Evolutionary conservation across 2,113 vertebrate species (phyloP), one percentile per base, ranked within the genome.

Genomic region (Stomatorhinus ivindoensis): DNA sequence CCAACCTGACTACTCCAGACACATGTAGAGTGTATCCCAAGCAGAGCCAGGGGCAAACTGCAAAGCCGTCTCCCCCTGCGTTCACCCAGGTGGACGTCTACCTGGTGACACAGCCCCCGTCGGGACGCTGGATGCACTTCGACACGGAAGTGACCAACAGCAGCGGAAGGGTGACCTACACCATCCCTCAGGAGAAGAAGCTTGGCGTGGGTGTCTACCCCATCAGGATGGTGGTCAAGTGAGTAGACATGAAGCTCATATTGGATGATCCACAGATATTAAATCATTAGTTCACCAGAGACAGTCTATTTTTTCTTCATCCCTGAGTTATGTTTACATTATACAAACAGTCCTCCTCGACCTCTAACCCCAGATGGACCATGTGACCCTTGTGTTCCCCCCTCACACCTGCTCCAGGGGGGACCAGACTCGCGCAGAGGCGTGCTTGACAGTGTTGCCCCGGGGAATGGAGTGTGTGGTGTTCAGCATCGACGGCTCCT

Each of bases 401-500:
- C 51, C 55, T 46, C n/a, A 24, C 19, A 0, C 90, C 89, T 89
- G 46, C 91, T 58, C 3, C 93, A 99, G 98, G 93, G 98, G 98
- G 0, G 98, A 99, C 95, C 98, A 99, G 93, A 99, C 98, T 0
- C 97, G 95, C 0, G 98, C 98, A 1, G 98, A 99, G 95, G 98
- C 98, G 94, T 99, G 98, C 91, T 96, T 99, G 73, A 98, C 97
- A 0, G 94, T 99, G 53, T 94, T 99, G 80, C 98, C 98, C 0
- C 96, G 94, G 89, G 97, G 96, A 91, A 98, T 98, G 0, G 98
- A 99, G 95, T 98, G 98, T 0, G 98, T 99, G 19, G 98, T 99
- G 88, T 99, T 99, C 96, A 99, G 98, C 90, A 99, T 99, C 0
- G 98, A 99, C 0, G 98, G 98, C 31, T 99, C 98, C 19, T 99